Base-by-base conservation (phyloP, 2,113 vertebrate genomes). In the Peromyscus polionotus region DNA sequence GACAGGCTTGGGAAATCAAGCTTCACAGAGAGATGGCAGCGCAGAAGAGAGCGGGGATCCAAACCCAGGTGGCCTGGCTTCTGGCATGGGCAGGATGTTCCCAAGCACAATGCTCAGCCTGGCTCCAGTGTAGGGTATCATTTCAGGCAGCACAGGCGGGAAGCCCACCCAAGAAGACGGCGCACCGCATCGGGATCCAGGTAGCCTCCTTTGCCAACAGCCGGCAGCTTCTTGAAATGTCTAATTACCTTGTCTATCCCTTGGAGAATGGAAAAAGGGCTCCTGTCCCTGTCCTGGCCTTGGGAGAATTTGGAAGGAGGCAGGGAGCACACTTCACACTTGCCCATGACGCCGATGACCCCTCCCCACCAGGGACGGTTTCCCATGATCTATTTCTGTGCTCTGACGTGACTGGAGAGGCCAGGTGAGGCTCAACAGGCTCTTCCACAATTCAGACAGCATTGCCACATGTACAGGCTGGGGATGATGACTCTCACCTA, bases 331-430 rank as follows among this genome's bases (percentile, higher is more conserved):
- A 39, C 63, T 91, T 94, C 94, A 33, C 72, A 93, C 86, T 80
- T 4, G 28, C 80, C 85, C 1, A 0, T 79, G 97, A 93, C 45
- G 59, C 90, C 5, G 0, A 75, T 91, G 90, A 92, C 95, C 94
- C 90, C 72, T 93, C 97, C 95, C 96, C 96, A 95, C 17, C 4
- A 4, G 79, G 77, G 89, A 95, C 1, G 0, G 88, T 93, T 96
- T 98, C 96, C 96, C 97, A 97, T 83, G 93, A 93, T 97, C 97
- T 98, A 97, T 98, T 98, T 97, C 93, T 96, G 96, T 73, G 91
- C 83, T 96, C 83, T 96, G 92, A 91, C 68, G 31, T 80, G 97
- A 94, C 75, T 20, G 42, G 95, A 0, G 61, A 93, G 93, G 95
- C 94, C 42, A 45, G 93, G 24, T 79, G 92, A 97, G 95, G 93